A percentile compares a stretch with the other conserved stretches of the same genome.
Conservation (phyloP, 2,888 invertebrate species). For the Emmelina monodactyla region DNA sequence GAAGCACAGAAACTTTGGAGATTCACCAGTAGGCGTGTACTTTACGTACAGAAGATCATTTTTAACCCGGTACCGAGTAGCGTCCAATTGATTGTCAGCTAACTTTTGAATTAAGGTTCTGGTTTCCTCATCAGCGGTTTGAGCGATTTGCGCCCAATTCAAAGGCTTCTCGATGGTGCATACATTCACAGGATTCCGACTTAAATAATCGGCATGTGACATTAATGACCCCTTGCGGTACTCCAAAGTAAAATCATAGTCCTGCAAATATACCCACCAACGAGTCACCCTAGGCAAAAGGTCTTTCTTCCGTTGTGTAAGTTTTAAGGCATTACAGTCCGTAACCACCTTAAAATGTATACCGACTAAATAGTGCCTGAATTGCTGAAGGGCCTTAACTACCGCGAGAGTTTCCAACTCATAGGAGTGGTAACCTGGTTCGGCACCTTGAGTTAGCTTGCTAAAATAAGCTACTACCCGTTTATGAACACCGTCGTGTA, state of each 20-base stretch:
- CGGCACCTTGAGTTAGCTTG: no score
- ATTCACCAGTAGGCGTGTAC: slow-evolving; percentile 4
- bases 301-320: slow-evolving; percentile 2
- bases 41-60: slow-evolving; percentile 7
- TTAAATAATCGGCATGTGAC: not conserved
- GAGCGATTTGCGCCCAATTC: not conserved
- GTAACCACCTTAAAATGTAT: slow-evolving; percentile 4
- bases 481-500: no score
- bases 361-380: slow-evolving; percentile 1
- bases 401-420: no score
- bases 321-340: slow-evolving; percentile 1
- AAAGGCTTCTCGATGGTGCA: not conserved
- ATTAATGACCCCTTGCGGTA: not conserved
- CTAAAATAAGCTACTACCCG: no score
- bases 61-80: slow-evolving; percentile 3
- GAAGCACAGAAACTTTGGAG: slow-evolving; percentile 3
- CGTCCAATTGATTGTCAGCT: slow-evolving; percentile 4
- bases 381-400: no score
- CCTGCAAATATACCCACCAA: not conserved
- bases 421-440: no score
- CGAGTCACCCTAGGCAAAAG: slow-evolving; percentile 3
- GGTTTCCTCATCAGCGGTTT: not conserved
- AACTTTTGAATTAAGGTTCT: not conserved
- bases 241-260: not conserved
- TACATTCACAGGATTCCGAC: not conserved